These are phyloP conservation scores for Apolygus lucorum DNA, from an alignment of 1,140 invertebrate genomes.

Conservation along the genomic window DNA sequence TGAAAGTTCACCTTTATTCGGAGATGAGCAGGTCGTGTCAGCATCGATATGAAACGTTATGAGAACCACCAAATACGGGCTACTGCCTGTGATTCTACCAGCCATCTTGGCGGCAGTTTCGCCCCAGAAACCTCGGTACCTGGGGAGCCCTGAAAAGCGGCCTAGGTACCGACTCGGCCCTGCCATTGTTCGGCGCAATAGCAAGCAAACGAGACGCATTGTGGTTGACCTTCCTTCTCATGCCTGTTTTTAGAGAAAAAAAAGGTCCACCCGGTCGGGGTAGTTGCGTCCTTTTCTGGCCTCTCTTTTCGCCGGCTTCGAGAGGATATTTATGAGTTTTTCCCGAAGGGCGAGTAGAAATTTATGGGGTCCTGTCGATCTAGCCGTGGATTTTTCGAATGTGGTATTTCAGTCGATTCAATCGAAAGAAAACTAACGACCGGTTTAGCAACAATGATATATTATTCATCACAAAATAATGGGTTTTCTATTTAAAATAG, in stretches of 20 bases:
- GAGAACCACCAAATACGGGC: too few species aligned
- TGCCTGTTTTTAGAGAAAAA: background rate
- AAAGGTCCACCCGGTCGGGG: background rate
- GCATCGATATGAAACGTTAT: too few species aligned
- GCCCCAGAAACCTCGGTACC: background rate
- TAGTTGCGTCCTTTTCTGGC: background rate
- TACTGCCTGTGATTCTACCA: too few species aligned
- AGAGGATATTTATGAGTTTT: background rate
- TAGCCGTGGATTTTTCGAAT: background rate
- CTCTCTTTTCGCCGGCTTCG: background rate
- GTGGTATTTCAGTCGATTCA: too few species aligned
- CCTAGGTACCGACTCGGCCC: background rate
- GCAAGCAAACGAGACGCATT: background rate
- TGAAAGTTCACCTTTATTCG: too few species aligned
- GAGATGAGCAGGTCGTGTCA: too few species aligned
- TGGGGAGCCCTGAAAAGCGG: background rate
- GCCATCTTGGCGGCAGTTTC: too few species aligned
- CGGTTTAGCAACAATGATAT: too few species aligned
- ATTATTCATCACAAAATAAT: too few species aligned
- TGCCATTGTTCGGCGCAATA: background rate
- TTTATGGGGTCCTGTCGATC: background rate
- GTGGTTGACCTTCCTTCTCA: background rate
- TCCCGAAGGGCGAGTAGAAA: background rate
- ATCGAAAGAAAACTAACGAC: too few species aligned
- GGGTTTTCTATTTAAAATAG: too few species aligned